These are phyloP conservation scores for Caenorhabditis uteleia DNA, from an alignment of 2,888 invertebrate genomes.

Conservation along the genomic window DNA sequence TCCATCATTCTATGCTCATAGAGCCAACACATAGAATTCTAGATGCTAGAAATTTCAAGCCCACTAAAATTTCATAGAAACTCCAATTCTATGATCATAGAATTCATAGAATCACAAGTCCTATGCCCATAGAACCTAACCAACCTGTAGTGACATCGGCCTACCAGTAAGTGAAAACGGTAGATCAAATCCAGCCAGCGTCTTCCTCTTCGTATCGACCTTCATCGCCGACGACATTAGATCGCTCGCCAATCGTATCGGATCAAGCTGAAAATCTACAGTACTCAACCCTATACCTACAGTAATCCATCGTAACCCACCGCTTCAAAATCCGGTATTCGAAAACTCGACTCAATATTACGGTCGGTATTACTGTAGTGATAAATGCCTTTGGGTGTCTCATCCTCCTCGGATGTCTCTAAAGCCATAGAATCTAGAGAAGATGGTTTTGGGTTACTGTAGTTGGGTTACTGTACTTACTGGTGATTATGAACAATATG, in stretches of 20 bases:
- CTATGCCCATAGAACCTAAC: not conserved
- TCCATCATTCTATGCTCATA: not conserved
- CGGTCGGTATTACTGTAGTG: conserved; percentile 45
- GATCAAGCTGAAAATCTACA: conserved; percentile 35
- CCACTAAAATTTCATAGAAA: not conserved
- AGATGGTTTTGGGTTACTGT: not conserved
- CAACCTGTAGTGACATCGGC: conserved; percentile 44
- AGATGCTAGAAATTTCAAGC: too few species aligned
- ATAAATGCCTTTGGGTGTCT: conserved; percentile 40
- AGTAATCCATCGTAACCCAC: conserved; percentile 12
- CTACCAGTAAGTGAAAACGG: conserved; percentile 41
- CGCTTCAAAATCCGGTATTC: conserved; percentile 43
- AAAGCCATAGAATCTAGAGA: not conserved
- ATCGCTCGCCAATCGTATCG: conserved; percentile 38
- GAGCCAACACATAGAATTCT: too few species aligned
- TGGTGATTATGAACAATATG: too few species aligned
- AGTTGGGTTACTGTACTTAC: too few species aligned
- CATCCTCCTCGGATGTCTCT: not conserved
- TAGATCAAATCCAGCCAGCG: conserved; percentile 42
- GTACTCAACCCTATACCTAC: not conserved
- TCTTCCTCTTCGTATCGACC: conserved; percentile 39
- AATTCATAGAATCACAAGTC: not conserved
- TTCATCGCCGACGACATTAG: conserved; percentile 43
- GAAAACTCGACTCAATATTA: conserved; percentile 37
- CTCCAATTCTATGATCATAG: not conserved